Conservation (phyloP, 2,888 invertebrate species). For the Achlya flavicornis region DNA sequence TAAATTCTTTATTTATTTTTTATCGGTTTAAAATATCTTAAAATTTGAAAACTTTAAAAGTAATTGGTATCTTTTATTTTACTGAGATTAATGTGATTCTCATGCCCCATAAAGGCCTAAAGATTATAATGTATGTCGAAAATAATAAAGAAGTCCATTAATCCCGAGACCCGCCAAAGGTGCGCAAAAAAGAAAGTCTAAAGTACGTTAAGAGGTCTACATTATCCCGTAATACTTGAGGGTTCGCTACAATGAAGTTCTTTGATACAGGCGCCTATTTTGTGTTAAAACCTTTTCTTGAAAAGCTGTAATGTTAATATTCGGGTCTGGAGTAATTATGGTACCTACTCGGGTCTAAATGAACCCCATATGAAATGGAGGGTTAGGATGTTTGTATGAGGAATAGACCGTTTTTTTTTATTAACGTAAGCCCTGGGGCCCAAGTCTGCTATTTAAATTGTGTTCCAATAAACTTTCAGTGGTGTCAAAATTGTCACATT, state of each 20-base stretch:
- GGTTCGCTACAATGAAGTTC: constrained; percentile 10
- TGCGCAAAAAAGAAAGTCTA: constrained; percentile 12
- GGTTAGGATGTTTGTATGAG: background rate
- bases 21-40: background rate
- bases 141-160: constrained; percentile 13
- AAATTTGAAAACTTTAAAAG: background rate
- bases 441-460: too few species aligned
- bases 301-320: constrained; percentile 8
- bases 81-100: too few species aligned
- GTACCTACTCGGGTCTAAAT: constrained; percentile 3
- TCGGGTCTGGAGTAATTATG: constrained; percentile 8
- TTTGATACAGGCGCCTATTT: constrained; percentile 13
- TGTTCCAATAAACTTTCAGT: too few species aligned
- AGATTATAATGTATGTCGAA: constrained; percentile 13
- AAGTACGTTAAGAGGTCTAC: constrained; percentile 13
- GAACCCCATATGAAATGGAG: background rate
- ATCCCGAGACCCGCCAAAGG: background rate
- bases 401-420: background rate
- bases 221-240: constrained; percentile 9
- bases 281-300: constrained; percentile 6
- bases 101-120: background rate
- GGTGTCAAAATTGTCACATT: too few species aligned
- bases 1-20: too few species aligned
- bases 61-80: too few species aligned
- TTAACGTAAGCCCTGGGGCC: background rate